Evolutionary conservation across 92 coral and sea anemone genomes (phyloP), one percentile per base, ranked within the genome.

Genomic region (Porites cylindrica): DNA sequence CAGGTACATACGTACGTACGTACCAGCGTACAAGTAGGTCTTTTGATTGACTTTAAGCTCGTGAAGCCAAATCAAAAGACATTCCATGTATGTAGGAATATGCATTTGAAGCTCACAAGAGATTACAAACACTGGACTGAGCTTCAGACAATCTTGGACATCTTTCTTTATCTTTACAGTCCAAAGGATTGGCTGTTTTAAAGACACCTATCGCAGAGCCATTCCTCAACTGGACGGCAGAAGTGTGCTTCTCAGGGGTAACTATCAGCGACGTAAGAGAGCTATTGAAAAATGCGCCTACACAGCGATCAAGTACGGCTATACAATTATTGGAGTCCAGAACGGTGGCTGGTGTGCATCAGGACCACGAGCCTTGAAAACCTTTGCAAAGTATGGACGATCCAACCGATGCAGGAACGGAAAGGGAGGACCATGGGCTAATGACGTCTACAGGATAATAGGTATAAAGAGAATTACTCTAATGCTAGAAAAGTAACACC

Each of bases 161-260:
- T 38, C 17, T 56, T 14, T 17, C 60, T 32, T 32, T 2, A 75
- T 61, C 61, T 32, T n/a, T 66, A 53, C 61, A 85, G 89, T 85
- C 61, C 89, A 77, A 16, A 19, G 69, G 47, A 72, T 91, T 19
- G 93, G 93, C 62, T 91, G 93, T 75, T 91, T 59, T 56, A 91
- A 82, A 54, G 93, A 91, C 76, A 91, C 84, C 26, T 24, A 60
- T 13, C 85, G 73, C 16, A 79, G 93, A 87, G 93, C 93, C 20
- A 84, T 82, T 56, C 84, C 89, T 1, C 77, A 52, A 13, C 61
- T 77, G 38, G 89, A 85, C 14, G 84, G 89, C 20, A 76, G 18
- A 56, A 66, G 70, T 65, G 38, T 21, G 4, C 76, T 85, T 4
- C 47, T 85, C 6, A 67, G 23, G 38, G 89, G 89, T 53, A 77